phyloP scores from a whole-genome alignment of 1,140 invertebrate species.

The Acromyrmex echinatior region DNA sequence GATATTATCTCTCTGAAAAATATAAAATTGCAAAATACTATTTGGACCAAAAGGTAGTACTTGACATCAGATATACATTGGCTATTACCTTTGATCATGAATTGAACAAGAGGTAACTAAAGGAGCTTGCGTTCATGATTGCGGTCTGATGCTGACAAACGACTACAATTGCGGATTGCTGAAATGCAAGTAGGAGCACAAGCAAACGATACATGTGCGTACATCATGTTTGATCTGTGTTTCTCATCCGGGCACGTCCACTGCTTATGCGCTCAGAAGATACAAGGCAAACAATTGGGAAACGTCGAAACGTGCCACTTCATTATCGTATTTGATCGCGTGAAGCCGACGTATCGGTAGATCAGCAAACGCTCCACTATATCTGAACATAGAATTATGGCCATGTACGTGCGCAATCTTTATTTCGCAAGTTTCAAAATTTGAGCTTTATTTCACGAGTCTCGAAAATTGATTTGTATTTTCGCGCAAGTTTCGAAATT shows the following conservation, averaged over 20 bases:
- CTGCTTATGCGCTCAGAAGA: slow-evolving; percentile 61
- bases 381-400: background rate
- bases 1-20: background rate
- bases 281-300: slow-evolving; percentile 34
- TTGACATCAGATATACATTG: background rate
- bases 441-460: background rate
- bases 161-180: slow-evolving; percentile 48
- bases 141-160: slow-evolving; percentile 52
- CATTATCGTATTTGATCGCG: slow-evolving; percentile 77
- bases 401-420: background rate
- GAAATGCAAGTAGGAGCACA: slow-evolving; percentile 39
- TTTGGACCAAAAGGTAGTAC: background rate
- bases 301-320: slow-evolving; percentile 73
- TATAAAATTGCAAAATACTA: background rate
- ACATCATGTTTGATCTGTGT: slow-evolving; percentile 59
- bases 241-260: slow-evolving; percentile 35
- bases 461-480: slow-evolving; percentile 1
- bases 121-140: slow-evolving; percentile 29
- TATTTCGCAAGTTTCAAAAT: background rate
- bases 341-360: slow-evolving; percentile 56
- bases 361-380: slow-evolving; percentile 53
- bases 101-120: slow-evolving; percentile 20
- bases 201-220: slow-evolving; percentile 29
- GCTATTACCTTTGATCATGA: slow-evolving; percentile 32
- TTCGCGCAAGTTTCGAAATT: background rate